These are phyloP conservation scores for Drosophila repleta DNA, from an alignment of 1,140 invertebrate species.

Conservation along the genomic window DNA sequence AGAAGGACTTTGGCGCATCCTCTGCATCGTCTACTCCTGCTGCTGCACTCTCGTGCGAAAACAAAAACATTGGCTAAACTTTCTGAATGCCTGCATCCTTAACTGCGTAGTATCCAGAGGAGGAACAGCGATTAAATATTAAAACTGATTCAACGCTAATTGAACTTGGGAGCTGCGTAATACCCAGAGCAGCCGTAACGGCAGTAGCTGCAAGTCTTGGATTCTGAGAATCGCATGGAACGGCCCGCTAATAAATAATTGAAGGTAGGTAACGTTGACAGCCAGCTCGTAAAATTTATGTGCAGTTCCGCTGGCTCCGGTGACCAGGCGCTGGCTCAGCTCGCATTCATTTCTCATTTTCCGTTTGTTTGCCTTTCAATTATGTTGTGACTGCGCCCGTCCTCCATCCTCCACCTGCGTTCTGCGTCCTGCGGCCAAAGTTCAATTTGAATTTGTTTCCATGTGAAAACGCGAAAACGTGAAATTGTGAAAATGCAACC, in stretches of 20 bases:
- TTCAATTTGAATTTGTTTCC: slow-evolving; percentile 44
- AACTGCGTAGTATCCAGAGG: slow-evolving; percentile 59
- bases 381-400: slow-evolving; percentile 25
- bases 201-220: slow-evolving; percentile 19
- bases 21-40: slow-evolving; percentile 25
- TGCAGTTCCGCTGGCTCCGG: slow-evolving; percentile 16
- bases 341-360: slow-evolving; percentile 39
- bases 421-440: slow-evolving; percentile 11
- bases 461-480: slow-evolving; percentile 29
- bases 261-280: slow-evolving; percentile 68
- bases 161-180: slow-evolving; percentile 12
- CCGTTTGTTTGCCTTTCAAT: slow-evolving; percentile 44
- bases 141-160: slow-evolving; percentile 5
- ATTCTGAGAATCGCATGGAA: slow-evolving; percentile 44
- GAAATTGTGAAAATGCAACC: slow-evolving; percentile 28
- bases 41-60: slow-evolving; percentile 40
- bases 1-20: slow-evolving; percentile 44
- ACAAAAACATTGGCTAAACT: slow-evolving; percentile 49
- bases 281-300: slow-evolving; percentile 58
- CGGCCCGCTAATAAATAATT: slow-evolving; percentile 71
- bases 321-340: neutral
- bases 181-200: slow-evolving; percentile 5
- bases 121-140: slow-evolving; percentile 14
- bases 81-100: slow-evolving; percentile 14
- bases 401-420: no score